Conservation (phyloP, 2,113 vertebrate species). For the Sula dactylatra region DNA sequence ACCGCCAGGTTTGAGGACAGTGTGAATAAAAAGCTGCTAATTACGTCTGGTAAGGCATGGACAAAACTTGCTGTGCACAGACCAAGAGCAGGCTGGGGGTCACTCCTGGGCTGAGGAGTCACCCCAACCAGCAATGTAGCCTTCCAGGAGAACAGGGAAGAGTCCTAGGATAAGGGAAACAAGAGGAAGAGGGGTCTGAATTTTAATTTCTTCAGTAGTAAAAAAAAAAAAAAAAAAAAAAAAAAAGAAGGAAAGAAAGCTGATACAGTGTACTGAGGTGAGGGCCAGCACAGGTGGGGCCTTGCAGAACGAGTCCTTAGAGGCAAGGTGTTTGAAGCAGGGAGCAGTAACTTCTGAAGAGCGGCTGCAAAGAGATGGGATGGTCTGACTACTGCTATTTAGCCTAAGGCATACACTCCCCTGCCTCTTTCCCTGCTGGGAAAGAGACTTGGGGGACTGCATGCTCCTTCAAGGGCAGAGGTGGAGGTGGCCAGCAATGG, state of each 20-base stretch:
- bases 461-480: not conserved
- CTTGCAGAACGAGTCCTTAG: not conserved
- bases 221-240: not conserved
- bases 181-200: not conserved
- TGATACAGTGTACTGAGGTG: not conserved
- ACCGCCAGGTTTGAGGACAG: not conserved
- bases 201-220: not conserved
- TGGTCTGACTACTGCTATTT: not conserved
- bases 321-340: fast-evolving
- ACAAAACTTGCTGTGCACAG: not conserved
- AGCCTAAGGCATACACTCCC: not conserved
- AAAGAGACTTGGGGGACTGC: not conserved
- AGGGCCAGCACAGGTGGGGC: not conserved
- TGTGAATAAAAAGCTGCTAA: not conserved
- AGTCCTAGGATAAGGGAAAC: not conserved
- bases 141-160: not conserved
- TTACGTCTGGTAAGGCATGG: not conserved
- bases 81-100: not conserved
- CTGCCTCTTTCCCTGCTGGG: not conserved
- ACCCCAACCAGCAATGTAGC: not conserved
- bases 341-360: not conserved
- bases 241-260: not conserved
- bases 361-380: not conserved
- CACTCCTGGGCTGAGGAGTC: not conserved
- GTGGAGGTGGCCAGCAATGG: not conserved